These are phyloP conservation scores for Loriculus beryllinus DNA, from an alignment of 2,797 vertebrate genomes.

Conservation along the genomic window DNA sequence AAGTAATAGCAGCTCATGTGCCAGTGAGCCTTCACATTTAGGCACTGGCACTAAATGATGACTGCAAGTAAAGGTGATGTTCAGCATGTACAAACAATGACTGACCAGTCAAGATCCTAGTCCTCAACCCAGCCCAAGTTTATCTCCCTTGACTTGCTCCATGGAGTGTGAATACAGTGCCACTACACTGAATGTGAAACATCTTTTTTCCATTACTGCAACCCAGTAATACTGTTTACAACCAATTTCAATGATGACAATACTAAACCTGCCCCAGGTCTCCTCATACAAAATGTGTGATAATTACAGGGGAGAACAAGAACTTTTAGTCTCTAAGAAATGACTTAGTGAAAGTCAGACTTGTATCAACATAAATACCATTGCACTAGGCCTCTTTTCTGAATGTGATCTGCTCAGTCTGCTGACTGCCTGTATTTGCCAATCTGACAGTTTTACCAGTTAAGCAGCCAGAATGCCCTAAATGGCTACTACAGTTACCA, in stretches of 20 bases:
- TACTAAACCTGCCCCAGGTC: not conserved
- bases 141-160: not conserved
- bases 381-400: not conserved
- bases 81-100: not conserved
- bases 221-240: not conserved
- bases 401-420: not conserved
- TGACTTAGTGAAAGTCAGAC: not conserved
- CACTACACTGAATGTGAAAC: not conserved
- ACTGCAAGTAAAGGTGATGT: not conserved
- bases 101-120: not conserved
- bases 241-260: not conserved
- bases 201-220: not conserved
- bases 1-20: not conserved
- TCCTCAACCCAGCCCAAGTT: not conserved
- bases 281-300: not conserved
- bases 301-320: not conserved
- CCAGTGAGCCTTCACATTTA: not conserved
- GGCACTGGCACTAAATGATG: not conserved
- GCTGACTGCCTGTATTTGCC: not conserved
- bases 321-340: not conserved
- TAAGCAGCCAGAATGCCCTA: not conserved
- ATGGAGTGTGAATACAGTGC: not conserved
- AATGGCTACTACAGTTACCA: not conserved
- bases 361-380: not conserved
- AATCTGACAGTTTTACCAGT: not conserved